A percentile compares a stretch with the other conserved stretches of the same genome.
Conservation (phyloP, 2,888 invertebrate genomes). For the Lepidochitona cinerea region DNA sequence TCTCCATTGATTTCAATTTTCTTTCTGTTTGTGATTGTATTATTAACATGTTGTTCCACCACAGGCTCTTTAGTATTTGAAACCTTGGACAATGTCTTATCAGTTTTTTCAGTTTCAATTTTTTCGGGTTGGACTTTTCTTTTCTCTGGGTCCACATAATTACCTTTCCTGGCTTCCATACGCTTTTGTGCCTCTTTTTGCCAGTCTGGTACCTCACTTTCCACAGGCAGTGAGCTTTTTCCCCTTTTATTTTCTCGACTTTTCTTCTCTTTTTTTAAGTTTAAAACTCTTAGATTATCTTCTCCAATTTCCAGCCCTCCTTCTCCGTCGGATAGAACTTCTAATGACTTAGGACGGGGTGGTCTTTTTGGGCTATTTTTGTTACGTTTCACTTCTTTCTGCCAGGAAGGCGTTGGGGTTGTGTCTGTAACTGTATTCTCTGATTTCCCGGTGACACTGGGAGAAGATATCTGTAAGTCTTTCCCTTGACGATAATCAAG, state of each 20-base stretch:
- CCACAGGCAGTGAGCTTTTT: too few species aligned
- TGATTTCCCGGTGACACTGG: neutral
- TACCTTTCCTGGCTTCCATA: conserved; percentile 43
- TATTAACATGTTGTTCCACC: neutral
- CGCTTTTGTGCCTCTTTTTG: conserved; percentile 59
- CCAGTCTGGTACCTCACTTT: conserved; percentile 41
- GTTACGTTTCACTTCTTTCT: conserved; percentile 29
- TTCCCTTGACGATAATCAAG: neutral
- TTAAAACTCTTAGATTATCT: neutral
- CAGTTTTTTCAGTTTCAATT: neutral
- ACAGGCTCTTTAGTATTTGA: too few species aligned
- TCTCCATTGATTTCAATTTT: neutral
- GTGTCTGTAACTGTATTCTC: neutral
- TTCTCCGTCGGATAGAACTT: conserved; percentile 11
- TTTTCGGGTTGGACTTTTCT: neutral
- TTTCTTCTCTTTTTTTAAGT: neutral
- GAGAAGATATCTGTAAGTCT: neutral
- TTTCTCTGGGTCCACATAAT: conserved; percentile 48
- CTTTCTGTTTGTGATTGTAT: neutral
- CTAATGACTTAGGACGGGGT: conserved; percentile 22
- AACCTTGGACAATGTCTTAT: too few species aligned
- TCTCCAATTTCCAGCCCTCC: neutral
- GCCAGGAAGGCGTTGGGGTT: conserved; percentile 39
- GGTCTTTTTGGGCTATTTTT: conserved; percentile 13
- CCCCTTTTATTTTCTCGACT: neutral